A percentile compares a stretch with the other conserved stretches of the same genome.
Evolutionary conservation across 2,113 vertebrate species (phyloP).

Genomic region (Anthoscopus minutus): DNA sequence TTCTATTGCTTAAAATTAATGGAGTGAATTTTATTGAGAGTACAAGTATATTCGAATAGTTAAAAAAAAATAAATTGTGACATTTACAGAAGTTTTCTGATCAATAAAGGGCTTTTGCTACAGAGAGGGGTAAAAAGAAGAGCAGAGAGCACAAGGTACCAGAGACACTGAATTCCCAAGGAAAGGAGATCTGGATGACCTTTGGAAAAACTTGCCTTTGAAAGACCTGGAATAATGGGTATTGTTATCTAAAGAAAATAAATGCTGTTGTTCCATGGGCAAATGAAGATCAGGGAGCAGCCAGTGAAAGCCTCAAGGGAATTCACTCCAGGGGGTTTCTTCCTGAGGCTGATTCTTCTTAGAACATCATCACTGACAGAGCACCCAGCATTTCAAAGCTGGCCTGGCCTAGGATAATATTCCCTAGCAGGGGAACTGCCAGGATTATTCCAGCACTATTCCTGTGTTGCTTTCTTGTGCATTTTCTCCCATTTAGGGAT

Average conservation of each 20-base stretch:
- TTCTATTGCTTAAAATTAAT: not conserved
- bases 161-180: not conserved
- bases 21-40: not conserved
- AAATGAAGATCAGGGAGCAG: not conserved
- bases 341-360: not conserved
- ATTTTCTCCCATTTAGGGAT: not conserved
- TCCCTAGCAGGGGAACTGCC: not conserved
- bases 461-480: not conserved
- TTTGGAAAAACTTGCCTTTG: not conserved
- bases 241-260: not conserved
- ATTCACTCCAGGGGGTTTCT: not conserved
- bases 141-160: not conserved
- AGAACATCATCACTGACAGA: not conserved
- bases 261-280: fast-evolving
- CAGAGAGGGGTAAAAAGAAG: not conserved
- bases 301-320: not conserved
- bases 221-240: not conserved
- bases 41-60: not conserved
- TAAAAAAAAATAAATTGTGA: not conserved
- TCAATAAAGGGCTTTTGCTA: not conserved
- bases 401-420: not conserved
- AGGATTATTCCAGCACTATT: not conserved
- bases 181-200: not conserved
- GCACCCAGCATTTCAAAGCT: not conserved
- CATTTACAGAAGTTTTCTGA: not conserved